These are phyloP conservation scores for Pelagia noctiluca DNA, from an alignment of 30 jellyfish, hydroid and myxozoan genomes.

Conservation along the genomic window DNA sequence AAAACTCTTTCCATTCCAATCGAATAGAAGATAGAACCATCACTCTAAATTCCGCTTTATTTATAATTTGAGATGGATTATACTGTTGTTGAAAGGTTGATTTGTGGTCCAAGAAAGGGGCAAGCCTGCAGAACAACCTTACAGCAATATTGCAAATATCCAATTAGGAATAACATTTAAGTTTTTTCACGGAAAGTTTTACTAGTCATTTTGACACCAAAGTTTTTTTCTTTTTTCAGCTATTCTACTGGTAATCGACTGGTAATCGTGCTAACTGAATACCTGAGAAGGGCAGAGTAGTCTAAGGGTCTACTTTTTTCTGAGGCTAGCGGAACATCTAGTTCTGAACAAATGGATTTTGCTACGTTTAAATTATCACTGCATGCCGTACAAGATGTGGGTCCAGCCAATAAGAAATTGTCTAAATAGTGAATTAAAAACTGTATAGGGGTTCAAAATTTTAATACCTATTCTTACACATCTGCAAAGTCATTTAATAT, in stretches of 20 bases:
- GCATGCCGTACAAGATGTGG: constrained; percentile 41
- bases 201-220: no score
- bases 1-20: constrained; percentile 1
- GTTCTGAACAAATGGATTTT: constrained; percentile 26
- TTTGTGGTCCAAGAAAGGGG: background rate
- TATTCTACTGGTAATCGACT: constrained; percentile 43
- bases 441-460: no score
- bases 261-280: constrained; percentile 31
- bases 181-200: no score
- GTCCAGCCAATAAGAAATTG: constrained; percentile 56
- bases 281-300: constrained; percentile 44
- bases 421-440: constrained; percentile 62
- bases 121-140: constrained; percentile 11
- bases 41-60: background rate
- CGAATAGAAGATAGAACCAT: background rate
- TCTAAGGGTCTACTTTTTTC: constrained; percentile 58
- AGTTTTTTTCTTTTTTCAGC: background rate
- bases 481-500: no score
- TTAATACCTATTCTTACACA: no score
- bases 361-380: constrained; percentile 23
- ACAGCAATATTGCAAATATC: background rate
- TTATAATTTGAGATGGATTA: background rate
- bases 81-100: background rate
- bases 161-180: constrained; percentile 2
- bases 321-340: constrained; percentile 52